Evolutionary conservation across 2,113 vertebrate species (phyloP).

Genomic region (Campylomormyrus numenius): DNA sequence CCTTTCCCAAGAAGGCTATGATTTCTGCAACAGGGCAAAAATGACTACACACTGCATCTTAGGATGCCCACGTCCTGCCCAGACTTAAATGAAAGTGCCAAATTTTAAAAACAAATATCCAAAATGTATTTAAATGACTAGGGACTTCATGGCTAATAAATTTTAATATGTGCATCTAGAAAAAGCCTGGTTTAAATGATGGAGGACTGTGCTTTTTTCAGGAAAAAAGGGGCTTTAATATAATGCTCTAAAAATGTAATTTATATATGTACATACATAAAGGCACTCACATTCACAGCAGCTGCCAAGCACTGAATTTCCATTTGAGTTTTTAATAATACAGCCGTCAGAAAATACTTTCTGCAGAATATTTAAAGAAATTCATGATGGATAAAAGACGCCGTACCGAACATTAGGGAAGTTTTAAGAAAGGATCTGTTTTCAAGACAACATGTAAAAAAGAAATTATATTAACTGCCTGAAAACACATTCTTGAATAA

Average conservation of each 20-base stretch:
- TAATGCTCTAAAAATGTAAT: slow-evolving; percentile 27
- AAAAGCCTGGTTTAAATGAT: slow-evolving; percentile 2
- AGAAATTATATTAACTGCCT: slow-evolving; percentile 21
- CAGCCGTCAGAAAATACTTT: slow-evolving; percentile 13
- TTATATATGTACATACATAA: slow-evolving; percentile 17
- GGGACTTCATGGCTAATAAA: background rate
- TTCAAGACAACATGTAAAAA: slow-evolving; percentile 29
- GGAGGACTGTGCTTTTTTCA: background rate
- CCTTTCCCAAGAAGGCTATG: background rate
- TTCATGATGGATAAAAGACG: slow-evolving; percentile 22
- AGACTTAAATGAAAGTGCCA: background rate
- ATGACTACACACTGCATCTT: background rate
- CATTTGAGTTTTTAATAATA: slow-evolving; percentile 22
- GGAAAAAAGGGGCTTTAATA: slow-evolving; percentile 26
- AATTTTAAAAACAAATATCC: background rate
- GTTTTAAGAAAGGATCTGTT: background rate
- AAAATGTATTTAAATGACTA: background rate
- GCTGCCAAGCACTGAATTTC: slow-evolving; percentile 23
- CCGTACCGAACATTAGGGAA: background rate
- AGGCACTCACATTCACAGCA: slow-evolving; percentile 40
- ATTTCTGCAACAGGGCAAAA: background rate
- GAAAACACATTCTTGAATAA: slow-evolving; percentile 16
- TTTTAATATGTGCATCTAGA: background rate
- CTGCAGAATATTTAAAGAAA: slow-evolving; percentile 25
- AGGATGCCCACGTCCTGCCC: background rate